Percentiles rank a stretch among this genome's conserved stretches.
Conservation (phyloP, 2,797 vertebrate species). For the Oreonectes daqikongensis region DNA sequence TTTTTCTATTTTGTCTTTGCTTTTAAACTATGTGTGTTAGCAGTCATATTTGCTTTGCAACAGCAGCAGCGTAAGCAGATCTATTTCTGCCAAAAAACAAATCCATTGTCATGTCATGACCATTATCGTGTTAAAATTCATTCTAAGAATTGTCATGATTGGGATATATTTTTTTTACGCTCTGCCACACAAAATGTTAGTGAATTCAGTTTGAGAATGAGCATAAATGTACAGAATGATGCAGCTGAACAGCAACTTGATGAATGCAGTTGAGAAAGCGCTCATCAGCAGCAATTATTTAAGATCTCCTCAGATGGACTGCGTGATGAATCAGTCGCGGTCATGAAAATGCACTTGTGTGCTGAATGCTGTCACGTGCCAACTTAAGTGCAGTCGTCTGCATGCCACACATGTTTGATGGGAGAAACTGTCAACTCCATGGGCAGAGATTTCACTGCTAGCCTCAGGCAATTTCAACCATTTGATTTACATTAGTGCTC, state of each 20-base stretch:
- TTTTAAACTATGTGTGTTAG: too few species aligned
- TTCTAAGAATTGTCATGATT: too few species aligned
- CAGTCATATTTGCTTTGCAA: too few species aligned
- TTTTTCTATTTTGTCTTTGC: too few species aligned
- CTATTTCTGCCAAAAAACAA: too few species aligned
- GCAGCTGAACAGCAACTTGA: too few species aligned
- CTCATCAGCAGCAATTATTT: constrained; percentile 50
- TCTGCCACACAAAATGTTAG: not conserved
- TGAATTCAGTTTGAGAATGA: not conserved
- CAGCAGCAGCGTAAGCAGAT: too few species aligned
- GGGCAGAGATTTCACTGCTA: not conserved
- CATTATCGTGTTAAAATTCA: too few species aligned
- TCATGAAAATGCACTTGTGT: constrained; percentile 11
- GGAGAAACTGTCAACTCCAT: not conserved
- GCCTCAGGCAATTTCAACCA: too few species aligned
- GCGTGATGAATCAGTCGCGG: constrained; percentile 18
- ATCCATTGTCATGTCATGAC: too few species aligned
- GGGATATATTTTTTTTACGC: too few species aligned
- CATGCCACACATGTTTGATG: constrained; percentile 36
- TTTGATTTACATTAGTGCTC: too few species aligned
- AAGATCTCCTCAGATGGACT: constrained; percentile 44
- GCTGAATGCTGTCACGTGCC: not conserved
- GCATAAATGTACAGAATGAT: not conserved
- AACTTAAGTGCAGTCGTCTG: constrained; percentile 15
- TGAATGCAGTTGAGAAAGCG: not conserved